Percentiles rank a stretch among this genome's conserved stretches.
These are phyloP conservation scores for Blastobasis lacticolella DNA, from an alignment of 2,888 invertebrate species.

Conservation along the genomic window DNA sequence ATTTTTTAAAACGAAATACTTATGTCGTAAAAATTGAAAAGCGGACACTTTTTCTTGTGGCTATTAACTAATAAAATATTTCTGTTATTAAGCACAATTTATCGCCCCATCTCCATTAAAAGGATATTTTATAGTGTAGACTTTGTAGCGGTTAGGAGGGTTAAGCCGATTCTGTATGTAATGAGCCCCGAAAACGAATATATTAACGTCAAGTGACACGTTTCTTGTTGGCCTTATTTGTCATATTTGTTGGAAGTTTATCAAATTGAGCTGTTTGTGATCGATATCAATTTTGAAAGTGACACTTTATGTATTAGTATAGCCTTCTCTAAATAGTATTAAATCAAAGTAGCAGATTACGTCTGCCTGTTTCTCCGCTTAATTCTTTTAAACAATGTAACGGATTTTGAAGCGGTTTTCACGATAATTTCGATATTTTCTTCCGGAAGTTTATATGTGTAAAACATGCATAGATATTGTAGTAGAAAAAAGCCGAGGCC, in stretches of 20 bases:
- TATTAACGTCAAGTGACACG: constrained; percentile 23
- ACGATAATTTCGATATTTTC: too few relatives aligned
- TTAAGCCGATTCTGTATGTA: constrained; percentile 37
- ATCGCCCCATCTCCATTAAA: constrained; percentile 56
- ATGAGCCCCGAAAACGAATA: constrained; percentile 38
- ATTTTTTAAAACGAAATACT: constrained; percentile 51
- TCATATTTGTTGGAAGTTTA: constrained; percentile 3
- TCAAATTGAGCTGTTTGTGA: not conserved
- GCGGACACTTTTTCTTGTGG: constrained; percentile 53
- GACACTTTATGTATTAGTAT: not conserved
- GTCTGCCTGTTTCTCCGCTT: too few relatives aligned
- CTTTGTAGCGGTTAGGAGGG: constrained; percentile 38
- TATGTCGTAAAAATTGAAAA: constrained; percentile 61
- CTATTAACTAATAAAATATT: constrained; percentile 59
- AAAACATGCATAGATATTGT: too few relatives aligned
- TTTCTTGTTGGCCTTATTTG: constrained; percentile 3
- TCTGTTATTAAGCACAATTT: constrained; percentile 65
- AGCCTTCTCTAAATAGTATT: too few relatives aligned
- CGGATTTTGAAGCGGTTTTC: too few relatives aligned
- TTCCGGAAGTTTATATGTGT: too few relatives aligned
- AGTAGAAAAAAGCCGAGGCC: too few relatives aligned
- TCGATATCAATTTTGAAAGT: not conserved
- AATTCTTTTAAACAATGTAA: too few relatives aligned
- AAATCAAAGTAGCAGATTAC: too few relatives aligned
- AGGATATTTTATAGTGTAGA: constrained; percentile 62